Evolutionary conservation across 2,797 vertebrate genomes (phyloP).

Genomic region (Synaphobranchus kaupii): DNA sequence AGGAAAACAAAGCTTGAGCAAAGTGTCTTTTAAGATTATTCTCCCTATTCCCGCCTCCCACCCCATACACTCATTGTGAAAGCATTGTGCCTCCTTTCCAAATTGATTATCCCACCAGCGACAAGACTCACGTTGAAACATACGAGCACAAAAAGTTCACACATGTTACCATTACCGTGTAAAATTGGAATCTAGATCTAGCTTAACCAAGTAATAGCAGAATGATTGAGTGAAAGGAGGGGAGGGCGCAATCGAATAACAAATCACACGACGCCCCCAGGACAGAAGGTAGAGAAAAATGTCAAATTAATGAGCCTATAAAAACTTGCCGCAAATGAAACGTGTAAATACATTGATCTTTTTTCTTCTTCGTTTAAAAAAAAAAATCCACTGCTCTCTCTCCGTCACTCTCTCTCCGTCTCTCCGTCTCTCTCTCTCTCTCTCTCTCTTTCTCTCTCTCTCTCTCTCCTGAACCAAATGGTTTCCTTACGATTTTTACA

Average conservation of each 20-base stretch:
- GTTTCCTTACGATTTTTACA: slow-evolving; percentile 84
- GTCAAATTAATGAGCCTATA: slow-evolving; percentile 99
- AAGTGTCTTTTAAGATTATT: slow-evolving; percentile 64
- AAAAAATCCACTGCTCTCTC: slow-evolving; percentile 49
- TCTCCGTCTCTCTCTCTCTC: slow-evolving; percentile 42
- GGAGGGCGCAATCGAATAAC: slow-evolving; percentile 79
- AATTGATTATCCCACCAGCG: slow-evolving; percentile 26
- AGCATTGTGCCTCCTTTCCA: slow-evolving; percentile 26
- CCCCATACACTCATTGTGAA: slow-evolving; percentile 40
- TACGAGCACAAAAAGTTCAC: slow-evolving; percentile 61
- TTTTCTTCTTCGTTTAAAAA: slow-evolving; percentile 66
- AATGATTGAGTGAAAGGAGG: slow-evolving; percentile 52
- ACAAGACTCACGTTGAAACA: not conserved
- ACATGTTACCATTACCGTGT: slow-evolving; percentile 60
- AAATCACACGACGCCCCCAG: slow-evolving; percentile 90
- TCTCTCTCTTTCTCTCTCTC: slow-evolving; percentile 27
- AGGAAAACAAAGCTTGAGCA: slow-evolving; percentile 37
- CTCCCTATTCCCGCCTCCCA: slow-evolving; percentile 50
- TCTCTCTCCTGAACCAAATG: slow-evolving; percentile 79
- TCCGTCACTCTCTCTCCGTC: slow-evolving; percentile 62
- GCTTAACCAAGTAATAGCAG: slow-evolving; percentile 82
- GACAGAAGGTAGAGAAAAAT: slow-evolving; percentile 98
- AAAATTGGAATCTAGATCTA: slow-evolving; percentile 81
- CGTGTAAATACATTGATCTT: slow-evolving; percentile 99
- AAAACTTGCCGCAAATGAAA: slow-evolving; percentile 98